Evolutionary conservation across 2,888 invertebrate species (phyloP), one percentile per base, ranked within the genome.

Genomic region (Bellardia bayeri): DNA sequence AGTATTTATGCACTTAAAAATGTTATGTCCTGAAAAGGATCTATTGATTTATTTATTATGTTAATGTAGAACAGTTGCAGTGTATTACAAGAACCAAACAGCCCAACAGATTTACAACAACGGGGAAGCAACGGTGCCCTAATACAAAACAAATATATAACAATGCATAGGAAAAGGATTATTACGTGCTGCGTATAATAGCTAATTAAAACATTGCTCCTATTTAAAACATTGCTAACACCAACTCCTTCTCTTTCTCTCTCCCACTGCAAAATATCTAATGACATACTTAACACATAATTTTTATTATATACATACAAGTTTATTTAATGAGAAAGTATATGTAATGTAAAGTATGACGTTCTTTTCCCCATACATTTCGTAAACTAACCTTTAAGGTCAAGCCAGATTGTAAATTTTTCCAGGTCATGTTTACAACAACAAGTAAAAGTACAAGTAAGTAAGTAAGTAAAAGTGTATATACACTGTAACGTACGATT

Each of bases 381-480:
- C n/a, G 11, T 40, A 51, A 80, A 69, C 49, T 63, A 80, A 71
- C 61, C 61, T 80, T 51, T 71, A 80, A 80, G 80, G 80, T 63
- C 80, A 80, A 23, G 49, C 9, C 16, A 71, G 9, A 78, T 71
- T 66, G 37, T 37, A 58, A 23, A 23, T n/a, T 68, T 68, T 45
- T 71, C 56, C n/a, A 61, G 49, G 45, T 58, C 58, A 58, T 58
- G 13, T 30, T 30, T 30, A 30, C 3, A 9, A 13, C 56, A 14
- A 23, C 23, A 23, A 23, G 23, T 23, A 23, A 23, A 23, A 23
- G 5, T 13, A 45, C 45, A 45, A 13, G 3, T 13, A 9, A 45
- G 45, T 45, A 8, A 11, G 45, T 9, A 45, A 58, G 30, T 58
- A 11, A 30, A 4, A 11, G 1, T 33, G 5, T 13, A 30, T 23